Conservation (phyloP, 1,140 invertebrate genomes). For the Sesamia nonagrioides region DNA sequence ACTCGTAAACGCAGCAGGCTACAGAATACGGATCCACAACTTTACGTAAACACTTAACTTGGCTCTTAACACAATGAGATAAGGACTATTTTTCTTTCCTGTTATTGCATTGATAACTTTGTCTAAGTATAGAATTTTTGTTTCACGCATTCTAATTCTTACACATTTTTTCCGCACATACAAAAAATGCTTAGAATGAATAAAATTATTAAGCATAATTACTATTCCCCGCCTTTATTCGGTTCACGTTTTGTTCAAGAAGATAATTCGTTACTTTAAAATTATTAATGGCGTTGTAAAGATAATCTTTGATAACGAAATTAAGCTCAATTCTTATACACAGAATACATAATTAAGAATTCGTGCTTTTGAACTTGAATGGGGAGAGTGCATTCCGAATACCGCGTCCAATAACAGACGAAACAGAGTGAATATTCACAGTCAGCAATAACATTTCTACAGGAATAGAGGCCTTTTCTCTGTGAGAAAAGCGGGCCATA, state of each 20-base stretch:
- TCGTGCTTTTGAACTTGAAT: neutral
- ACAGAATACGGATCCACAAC: conserved; percentile 55
- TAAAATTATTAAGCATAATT: conserved; percentile 79
- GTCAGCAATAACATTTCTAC: neutral
- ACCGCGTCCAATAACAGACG: neutral
- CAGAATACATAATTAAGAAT: conserved; percentile 13
- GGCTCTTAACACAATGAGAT: conserved; percentile 52
- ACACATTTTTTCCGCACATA: conserved; percentile 71
- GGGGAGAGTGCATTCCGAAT: neutral
- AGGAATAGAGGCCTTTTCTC: too few relatives aligned
- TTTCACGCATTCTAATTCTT: conserved; percentile 76
- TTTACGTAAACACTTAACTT: conserved; percentile 42
- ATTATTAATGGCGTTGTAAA: conserved; percentile 50
- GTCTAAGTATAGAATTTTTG: conserved; percentile 50
- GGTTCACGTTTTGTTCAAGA: conserved; percentile 71
- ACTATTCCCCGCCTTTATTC: conserved; percentile 65
- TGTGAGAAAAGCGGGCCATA: too few relatives aligned
- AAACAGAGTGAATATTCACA: neutral
- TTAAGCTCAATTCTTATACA: conserved; percentile 2
- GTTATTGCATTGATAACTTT: neutral
- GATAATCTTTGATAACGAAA: conserved; percentile 33
- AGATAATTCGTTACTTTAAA: conserved; percentile 47
- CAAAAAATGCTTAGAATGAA: conserved; percentile 78
- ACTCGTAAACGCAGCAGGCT: conserved; percentile 78
- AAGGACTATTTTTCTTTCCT: conserved; percentile 54